Conservation (phyloP, 2,888 invertebrate species). For the Tetropium fuscum region DNA sequence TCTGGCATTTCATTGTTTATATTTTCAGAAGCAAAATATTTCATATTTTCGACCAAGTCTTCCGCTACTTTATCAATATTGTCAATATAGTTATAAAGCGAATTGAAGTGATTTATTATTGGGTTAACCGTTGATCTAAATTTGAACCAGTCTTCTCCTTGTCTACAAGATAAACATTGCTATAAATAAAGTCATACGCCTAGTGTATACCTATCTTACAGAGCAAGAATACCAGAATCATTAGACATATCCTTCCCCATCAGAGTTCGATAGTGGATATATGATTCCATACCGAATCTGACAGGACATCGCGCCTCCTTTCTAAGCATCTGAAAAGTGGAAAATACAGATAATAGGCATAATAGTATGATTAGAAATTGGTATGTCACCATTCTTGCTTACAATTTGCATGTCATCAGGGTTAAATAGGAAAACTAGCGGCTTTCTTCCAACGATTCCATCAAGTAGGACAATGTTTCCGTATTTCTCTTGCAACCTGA, state of each 20-base stretch:
- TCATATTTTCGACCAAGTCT: slow-evolving; percentile 50
- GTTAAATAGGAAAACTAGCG: background rate
- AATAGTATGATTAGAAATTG: too few species aligned
- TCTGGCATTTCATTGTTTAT: slow-evolving; percentile 51
- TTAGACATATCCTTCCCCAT: slow-evolving; percentile 63
- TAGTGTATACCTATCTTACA: background rate
- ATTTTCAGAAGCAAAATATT: slow-evolving; percentile 33
- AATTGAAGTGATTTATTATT: slow-evolving; percentile 68
- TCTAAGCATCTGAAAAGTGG: slow-evolving; percentile 60
- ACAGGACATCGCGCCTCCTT: slow-evolving; percentile 66
- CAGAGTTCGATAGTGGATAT: slow-evolving; percentile 61
- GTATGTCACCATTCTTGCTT: background rate
- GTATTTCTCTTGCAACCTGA: background rate
- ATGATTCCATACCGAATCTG: slow-evolving; percentile 60
- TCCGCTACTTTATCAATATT: slow-evolving; percentile 55
- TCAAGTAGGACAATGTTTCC: background rate
- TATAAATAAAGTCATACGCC: background rate
- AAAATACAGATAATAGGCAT: too few species aligned
- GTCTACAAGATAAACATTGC: slow-evolving; percentile 53
- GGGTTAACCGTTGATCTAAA: slow-evolving; percentile 68
- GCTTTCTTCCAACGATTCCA: background rate
- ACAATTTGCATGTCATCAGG: background rate
- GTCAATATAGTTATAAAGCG: slow-evolving; percentile 51
- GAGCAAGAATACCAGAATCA: too few species aligned
- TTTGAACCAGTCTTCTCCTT: slow-evolving; percentile 70